Evolutionary conservation across 2,888 invertebrate genomes (phyloP), one percentile per base, ranked within the genome.

Genomic region (Odontocolon sp.): DNA sequence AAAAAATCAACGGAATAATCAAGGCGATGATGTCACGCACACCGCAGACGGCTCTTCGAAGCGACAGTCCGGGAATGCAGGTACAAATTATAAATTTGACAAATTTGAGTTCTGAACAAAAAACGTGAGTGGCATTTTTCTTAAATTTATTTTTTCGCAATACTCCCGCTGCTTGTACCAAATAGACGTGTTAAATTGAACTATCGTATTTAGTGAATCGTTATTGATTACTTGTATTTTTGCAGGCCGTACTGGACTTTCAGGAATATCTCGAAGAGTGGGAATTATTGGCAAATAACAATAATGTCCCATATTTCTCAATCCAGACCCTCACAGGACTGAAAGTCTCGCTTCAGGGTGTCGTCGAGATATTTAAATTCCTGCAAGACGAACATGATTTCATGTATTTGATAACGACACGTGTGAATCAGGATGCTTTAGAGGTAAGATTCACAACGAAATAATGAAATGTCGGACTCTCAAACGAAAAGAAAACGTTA

Each of bases 371-470:
- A 6, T 54, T 71, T 4, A 31, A 45, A 0, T 71, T 61, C 36
- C 52, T 75, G n/a, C 5, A 16, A 3, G 26, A n/a, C 1, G 23
- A 67, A 1, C 71, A 54, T 26, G 36, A 52, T 16, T 79, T 42
- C 23, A 0, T 61, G n/a, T 80, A 75, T 57, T 28, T 80, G 3
- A 77, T 80, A 75, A 79, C 80, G 8, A 38, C 68, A 1, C 40
- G 73, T 28, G 68, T 80, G 1, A 72, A 79, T 38, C 80, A 80
- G 61, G 78, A 81, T 42, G 69, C 79, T 9, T 61, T 79, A 18
- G 77, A 78, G 68, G 80, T 81, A 21, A 4, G 31, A 38, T 38
- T 2, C 6, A 18, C 1, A 1, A n/a, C n/a, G 28, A n/a, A 28
- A 6, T 26, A n/a, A 14, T 2, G 18, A n/a, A n/a, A n/a, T n/a